These are phyloP conservation scores for Calyptomena viridis DNA, from an alignment of 2,113 vertebrate species.

Conservation along the genomic window DNA sequence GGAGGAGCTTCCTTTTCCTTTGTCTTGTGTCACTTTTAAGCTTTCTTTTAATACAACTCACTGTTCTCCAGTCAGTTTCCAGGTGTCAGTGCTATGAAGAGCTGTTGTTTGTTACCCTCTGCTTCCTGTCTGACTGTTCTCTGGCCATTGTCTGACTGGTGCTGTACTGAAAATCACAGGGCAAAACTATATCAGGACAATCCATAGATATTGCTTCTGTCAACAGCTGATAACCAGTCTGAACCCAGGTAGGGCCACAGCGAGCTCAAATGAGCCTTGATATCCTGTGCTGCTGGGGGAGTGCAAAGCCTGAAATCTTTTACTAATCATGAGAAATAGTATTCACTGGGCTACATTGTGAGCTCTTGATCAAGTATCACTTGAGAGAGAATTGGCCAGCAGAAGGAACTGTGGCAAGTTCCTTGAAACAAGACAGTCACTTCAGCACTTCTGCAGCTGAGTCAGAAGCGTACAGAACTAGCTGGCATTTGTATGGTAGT, in stretches of 20 bases:
- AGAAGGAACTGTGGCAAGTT: neutral
- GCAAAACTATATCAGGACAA: neutral
- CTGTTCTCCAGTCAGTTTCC: neutral
- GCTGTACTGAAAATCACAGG: neutral
- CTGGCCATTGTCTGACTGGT: neutral
- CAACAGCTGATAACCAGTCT: neutral
- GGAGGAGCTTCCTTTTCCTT: neutral
- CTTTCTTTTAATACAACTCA: neutral
- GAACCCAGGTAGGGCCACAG: neutral
- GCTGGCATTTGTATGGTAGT: neutral
- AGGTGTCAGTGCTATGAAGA: neutral
- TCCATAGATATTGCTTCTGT: neutral
- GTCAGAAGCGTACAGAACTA: neutral
- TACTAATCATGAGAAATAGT: neutral
- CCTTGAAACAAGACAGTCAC: neutral
- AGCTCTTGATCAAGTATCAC: neutral
- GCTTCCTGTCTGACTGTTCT: too few relatives aligned
- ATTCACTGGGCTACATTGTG: neutral
- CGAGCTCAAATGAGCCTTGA: fast-evolving
- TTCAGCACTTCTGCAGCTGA: slow-evolving; percentile 3
- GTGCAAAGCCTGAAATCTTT: neutral
- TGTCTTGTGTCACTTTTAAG: neutral
- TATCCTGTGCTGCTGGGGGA: neutral
- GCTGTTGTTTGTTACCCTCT: neutral
- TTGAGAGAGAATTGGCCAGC: neutral